A percentile compares a stretch with the other conserved stretches of the same genome.
phyloP scores from a whole-genome alignment of 2,888 invertebrate species.

The Perithous albicinctus region DNA sequence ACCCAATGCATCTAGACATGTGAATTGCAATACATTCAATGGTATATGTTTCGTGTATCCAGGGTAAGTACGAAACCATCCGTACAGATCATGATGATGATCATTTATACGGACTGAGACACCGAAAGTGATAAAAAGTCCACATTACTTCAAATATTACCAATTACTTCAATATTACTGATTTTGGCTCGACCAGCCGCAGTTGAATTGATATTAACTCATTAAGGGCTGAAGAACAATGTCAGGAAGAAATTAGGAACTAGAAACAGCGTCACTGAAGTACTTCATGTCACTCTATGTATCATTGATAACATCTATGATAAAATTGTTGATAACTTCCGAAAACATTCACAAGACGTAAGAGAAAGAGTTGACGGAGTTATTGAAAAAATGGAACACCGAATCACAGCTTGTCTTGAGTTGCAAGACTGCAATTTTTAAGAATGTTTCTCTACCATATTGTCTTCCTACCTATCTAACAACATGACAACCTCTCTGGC shows the following conservation, averaged over 20 bases:
- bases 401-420: not conserved
- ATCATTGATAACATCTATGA: no score
- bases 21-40: slow-evolving; percentile 18
- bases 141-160: no score
- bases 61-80: not conserved
- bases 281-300: no score
- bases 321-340: not conserved
- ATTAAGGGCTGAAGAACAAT: no score
- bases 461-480: not conserved
- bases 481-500: not conserved
- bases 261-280: no score
- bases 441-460: not conserved
- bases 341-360: not conserved
- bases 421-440: not conserved
- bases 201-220: no score
- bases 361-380: not conserved
- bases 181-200: no score
- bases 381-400: not conserved
- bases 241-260: no score
- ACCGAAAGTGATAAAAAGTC: not conserved
- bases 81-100: not conserved
- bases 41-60: slow-evolving; percentile 22
- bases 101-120: not conserved
- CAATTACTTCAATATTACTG: no score
- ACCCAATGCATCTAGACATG: slow-evolving; percentile 49